A percentile compares a stretch with the other conserved stretches of the same genome.
Evolutionary conservation across 2,888 invertebrate genomes (phyloP).

Genomic region (Phyllotreta cruciferae): DNA sequence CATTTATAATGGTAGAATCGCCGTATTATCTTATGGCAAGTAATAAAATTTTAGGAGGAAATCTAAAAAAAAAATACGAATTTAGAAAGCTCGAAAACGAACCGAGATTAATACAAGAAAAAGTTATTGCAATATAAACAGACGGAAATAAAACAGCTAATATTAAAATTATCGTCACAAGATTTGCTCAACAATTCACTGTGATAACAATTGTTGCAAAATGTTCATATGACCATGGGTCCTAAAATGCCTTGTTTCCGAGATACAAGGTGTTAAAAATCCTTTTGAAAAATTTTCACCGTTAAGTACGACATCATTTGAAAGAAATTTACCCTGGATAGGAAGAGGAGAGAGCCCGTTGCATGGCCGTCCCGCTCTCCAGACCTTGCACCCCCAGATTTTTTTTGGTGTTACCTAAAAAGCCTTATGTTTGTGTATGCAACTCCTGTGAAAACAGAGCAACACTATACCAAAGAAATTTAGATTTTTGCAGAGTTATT

Average conservation of each 20-base stretch:
- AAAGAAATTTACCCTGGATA: too few relatives aligned
- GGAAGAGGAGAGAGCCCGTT: too few relatives aligned
- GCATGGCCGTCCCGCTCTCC: too few relatives aligned
- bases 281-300: too few relatives aligned
- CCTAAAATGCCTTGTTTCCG: too few relatives aligned
- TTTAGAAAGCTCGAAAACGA: background rate
- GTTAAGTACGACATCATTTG: too few relatives aligned
- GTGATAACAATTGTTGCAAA: constrained; percentile 2
- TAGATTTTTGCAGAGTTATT: too few relatives aligned
- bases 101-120: background rate
- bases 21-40: constrained; percentile 11
- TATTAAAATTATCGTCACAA: constrained; percentile 3
- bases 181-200: constrained; percentile 5
- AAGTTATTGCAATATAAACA: background rate
- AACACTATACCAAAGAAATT: too few relatives aligned
- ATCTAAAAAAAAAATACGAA: background rate
- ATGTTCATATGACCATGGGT: background rate
- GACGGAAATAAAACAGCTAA: constrained; percentile 7
- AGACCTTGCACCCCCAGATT: too few relatives aligned
- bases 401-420: too few relatives aligned
- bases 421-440: too few relatives aligned
- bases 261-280: constrained; percentile 7
- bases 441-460: too few relatives aligned
- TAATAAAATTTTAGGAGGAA: constrained; percentile 10
- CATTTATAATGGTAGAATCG: constrained; percentile 14